These are phyloP conservation scores for Baronia brevicornis DNA, from an alignment of 2,888 invertebrate species.

Conservation along the genomic window DNA sequence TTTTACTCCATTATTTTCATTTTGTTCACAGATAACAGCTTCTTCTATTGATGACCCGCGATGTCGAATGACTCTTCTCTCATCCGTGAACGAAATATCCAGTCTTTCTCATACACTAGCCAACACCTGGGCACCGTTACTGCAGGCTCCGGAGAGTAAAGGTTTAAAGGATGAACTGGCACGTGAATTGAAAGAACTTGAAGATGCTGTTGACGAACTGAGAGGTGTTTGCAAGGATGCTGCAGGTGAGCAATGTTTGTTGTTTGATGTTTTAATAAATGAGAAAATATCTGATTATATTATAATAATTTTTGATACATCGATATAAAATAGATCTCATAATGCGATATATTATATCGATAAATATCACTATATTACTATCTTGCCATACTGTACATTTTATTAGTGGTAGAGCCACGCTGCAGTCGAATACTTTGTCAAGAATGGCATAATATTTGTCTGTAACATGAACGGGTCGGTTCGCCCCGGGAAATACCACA, in stretches of 20 bases:
- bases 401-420: too few species aligned
- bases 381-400: too few species aligned
- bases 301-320: too few species aligned
- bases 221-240: slow-evolving; percentile 17
- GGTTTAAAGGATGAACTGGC: slow-evolving; percentile 21
- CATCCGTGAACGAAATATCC: slow-evolving; percentile 25
- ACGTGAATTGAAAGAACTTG: slow-evolving; percentile 20
- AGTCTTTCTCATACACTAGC: slow-evolving; percentile 20
- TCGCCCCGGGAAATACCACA: too few species aligned
- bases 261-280: background rate
- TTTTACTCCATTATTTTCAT: background rate
- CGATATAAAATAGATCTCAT: too few species aligned
- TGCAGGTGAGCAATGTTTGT: slow-evolving; percentile 19
- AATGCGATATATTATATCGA: too few species aligned
- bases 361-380: too few species aligned
- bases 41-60: slow-evolving; percentile 29
- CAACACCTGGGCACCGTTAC: slow-evolving; percentile 20
- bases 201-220: slow-evolving; percentile 19
- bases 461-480: too few species aligned
- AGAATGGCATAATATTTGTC: too few species aligned
- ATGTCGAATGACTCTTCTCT: slow-evolving; percentile 28
- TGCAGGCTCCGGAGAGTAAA: slow-evolving; percentile 18
- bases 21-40: slow-evolving; percentile 28
- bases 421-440: too few species aligned
- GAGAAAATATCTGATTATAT: too few species aligned